Evolutionary conservation across 2,113 vertebrate species (phyloP), one percentile per base, ranked within the genome.

Genomic region (Telmatochromis sp.): DNA sequence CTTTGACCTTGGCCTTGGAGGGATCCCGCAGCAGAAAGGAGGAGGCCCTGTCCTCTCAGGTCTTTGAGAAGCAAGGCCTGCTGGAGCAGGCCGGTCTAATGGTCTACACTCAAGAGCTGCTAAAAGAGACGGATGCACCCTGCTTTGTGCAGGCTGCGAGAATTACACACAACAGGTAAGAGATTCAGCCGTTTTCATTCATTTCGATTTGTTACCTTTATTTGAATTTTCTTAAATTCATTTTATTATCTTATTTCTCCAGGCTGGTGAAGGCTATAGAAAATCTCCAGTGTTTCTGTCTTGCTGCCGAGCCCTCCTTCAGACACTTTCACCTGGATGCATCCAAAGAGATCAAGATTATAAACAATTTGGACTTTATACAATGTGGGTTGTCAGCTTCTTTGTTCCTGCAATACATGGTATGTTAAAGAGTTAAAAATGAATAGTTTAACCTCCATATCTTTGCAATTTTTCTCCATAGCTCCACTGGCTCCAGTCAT

Each of bases 141-240:
- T 99, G 98, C 93, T 99, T 99, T 6, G 97, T 99, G 14, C 98
- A 99, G 94, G 98, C 98, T 0, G 98, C 98, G 65, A 97, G 98
- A 88, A 95, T 98, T 89, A 97, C 99, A 12, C 98, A 99, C 92
- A 96, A 90, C 97, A 98, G 98, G 98, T 98, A 40, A 65, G 5
- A 5, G 17, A 23, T 11, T 60, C 23, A 68, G 19, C 19, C 7
- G 5, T 65, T 65, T 35, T 37, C 60, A 6, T 65, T 26, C 23
- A 4, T 51, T 40, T 47, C 9, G 0, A 4, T 19, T 54, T 55
- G 42, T 26, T 55, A 33, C 37, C 33, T 47, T 21, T 60, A 13
- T 23, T 31, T 37, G 17, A 28, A 75, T 33, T 63, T 28, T 55
- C 33, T 79, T 49, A 7, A 28, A 53, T 57, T 10, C 6, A 3